Base-by-base conservation (phyloP, 2,888 invertebrate species). In the Diaphora mendica region DNA sequence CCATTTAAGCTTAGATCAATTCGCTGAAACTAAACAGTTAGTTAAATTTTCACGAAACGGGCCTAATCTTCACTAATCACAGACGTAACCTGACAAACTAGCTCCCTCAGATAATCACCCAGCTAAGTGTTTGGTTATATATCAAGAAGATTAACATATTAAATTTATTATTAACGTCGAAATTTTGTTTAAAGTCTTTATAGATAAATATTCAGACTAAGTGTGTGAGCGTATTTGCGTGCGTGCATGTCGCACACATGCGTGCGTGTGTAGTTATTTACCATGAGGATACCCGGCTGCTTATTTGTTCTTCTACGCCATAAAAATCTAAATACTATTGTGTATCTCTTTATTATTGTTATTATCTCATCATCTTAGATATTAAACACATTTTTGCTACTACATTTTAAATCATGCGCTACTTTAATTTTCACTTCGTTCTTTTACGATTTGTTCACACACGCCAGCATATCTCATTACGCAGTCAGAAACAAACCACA, bases 401-500 rank as follows among this genome's bases (percentile, higher is more conserved):
- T 15, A 3, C 7, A 44, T 44, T 44, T 44, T 44, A 44, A 15
- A 44, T 3, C 15, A 15, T 30, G 8, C 17, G 7, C 17, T 30
- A 30, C 59, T 30, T 30, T 17, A 35, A 20, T 51, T 64, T 23
- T 62, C 51, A 5, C 35, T 13, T 20, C 68, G 48, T 51, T 30
- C 35, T 64, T 77, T 70, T 74, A 26, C 70, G 39, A 69, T 73
- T 39, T 65, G 44, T 42, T 64, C 68, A 68, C 51, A 23, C 44
- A 35, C 17, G 44, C 33, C 20, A 33, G 39, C 64, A 42, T 68
- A 78, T 73, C 73, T 83, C 83, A 80, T 83, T 82, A 83, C 74
- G 51, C 69, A 83, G 77, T 83, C 79, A 75, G 77, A 81, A 81
- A 80, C 75, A 77, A 83, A 80, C 80, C 80, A 75, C 72, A 76